Evolutionary conservation across 1,140 invertebrate genomes (phyloP).

Genomic region (Pseudomyrmex dendroicus): DNA sequence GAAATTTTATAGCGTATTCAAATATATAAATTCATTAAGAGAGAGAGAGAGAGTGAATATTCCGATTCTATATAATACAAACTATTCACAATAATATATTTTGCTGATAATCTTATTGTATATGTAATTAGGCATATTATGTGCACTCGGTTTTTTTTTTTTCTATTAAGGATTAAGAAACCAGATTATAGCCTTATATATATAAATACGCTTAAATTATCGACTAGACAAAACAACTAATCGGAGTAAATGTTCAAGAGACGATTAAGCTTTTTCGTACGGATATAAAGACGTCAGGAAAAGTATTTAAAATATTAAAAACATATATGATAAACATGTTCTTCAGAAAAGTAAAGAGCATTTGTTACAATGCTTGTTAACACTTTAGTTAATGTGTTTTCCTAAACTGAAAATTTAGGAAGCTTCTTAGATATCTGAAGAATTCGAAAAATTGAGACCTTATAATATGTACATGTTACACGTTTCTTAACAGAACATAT

Average conservation of each 20-base stretch:
- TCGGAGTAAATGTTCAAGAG: conserved; percentile 9
- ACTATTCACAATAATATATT: conserved; percentile 13
- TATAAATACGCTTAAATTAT: conserved; percentile 64
- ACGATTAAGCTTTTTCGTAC: background rate
- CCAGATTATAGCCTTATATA: conserved; percentile 50
- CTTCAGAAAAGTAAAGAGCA: too few relatives aligned
- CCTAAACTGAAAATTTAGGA: background rate
- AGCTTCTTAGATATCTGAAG: background rate
- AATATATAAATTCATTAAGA: background rate
- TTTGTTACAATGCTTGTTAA: too few relatives aligned
- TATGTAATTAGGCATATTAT: background rate
- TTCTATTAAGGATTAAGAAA: conserved; percentile 8
- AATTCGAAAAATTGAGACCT: background rate
- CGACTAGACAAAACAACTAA: conserved; percentile 24
- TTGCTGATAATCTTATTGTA: background rate
- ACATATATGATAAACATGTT: too few relatives aligned
- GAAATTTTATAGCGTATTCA: background rate
- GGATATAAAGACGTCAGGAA: too few relatives aligned
- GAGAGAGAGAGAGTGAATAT: too few relatives aligned
- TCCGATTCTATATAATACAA: too few relatives aligned
- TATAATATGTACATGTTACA: background rate
- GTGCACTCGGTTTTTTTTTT: background rate
- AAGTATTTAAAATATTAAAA: too few relatives aligned
- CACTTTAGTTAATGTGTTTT: too few relatives aligned
- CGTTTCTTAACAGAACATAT: background rate